A percentile compares a stretch with the other conserved stretches of the same genome.
These are phyloP conservation scores for Zaprionus capensis DNA, from an alignment of 1,140 invertebrate genomes.

Conservation along the genomic window DNA sequence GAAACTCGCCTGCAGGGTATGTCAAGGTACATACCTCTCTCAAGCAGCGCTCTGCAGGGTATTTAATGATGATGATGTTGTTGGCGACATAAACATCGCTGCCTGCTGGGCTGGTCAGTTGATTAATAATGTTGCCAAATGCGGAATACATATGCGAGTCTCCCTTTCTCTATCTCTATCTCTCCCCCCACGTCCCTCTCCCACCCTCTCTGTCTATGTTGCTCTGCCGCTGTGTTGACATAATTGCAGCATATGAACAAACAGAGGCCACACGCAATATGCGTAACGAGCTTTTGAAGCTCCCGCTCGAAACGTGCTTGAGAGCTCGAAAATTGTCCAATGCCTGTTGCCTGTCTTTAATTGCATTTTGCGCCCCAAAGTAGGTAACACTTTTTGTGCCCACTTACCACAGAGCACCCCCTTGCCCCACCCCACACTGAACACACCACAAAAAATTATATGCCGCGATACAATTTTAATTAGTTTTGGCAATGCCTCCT, in stretches of 20 bases:
- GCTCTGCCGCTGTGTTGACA: constrained; percentile 33
- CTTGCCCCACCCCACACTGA: neutral
- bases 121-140: constrained; percentile 64
- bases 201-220: neutral
- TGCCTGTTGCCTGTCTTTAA: constrained; percentile 49
- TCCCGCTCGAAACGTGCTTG: constrained; percentile 56
- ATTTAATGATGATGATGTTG: constrained; percentile 44
- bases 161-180: constrained; percentile 3
- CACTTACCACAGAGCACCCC: neutral
- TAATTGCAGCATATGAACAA: constrained; percentile 61
- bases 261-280: constrained; percentile 46
- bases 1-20: neutral
- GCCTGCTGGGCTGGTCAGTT: constrained; percentile 48
- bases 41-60: constrained; percentile 18
- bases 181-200: neutral
- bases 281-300: constrained; percentile 57
- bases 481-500: constrained; percentile 50
- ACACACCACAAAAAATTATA: constrained; percentile 22
- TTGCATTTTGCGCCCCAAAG: constrained; percentile 60
- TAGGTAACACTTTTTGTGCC: constrained; percentile 33
- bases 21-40: neutral
- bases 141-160: constrained; percentile 21
- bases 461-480: constrained; percentile 58
- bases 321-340: constrained; percentile 43
- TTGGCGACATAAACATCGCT: constrained; percentile 32